A percentile compares a stretch with the other conserved stretches of the same genome.
phyloP scores from a whole-genome alignment of 2,888 invertebrate species.

The Pammene fasciana region DNA sequence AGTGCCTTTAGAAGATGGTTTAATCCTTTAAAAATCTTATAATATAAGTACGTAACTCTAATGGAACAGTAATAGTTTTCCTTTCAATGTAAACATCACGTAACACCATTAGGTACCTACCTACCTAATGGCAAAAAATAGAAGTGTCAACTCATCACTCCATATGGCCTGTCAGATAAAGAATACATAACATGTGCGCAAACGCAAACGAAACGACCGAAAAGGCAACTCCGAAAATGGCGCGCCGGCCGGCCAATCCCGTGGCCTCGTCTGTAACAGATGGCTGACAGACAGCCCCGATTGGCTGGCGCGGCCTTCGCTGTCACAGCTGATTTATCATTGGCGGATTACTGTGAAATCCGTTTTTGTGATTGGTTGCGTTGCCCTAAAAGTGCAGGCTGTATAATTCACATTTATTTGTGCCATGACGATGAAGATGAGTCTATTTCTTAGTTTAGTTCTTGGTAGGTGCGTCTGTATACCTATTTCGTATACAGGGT shows the following conservation, averaged over 20 bases:
- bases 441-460: conserved; percentile 1
- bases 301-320: conserved; percentile 41
- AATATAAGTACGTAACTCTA: too few species aligned
- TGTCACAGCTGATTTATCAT: conserved; percentile 41
- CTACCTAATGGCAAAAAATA: conserved; percentile 17
- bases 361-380: conserved; percentile 32
- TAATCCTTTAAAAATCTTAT: too few species aligned
- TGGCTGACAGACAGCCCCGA: conserved; percentile 38
- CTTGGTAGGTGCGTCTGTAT: neutral
- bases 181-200: conserved; percentile 30
- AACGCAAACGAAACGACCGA: conserved; percentile 10
- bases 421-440: neutral
- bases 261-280: conserved; percentile 42
- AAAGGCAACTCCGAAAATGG: conserved; percentile 42
- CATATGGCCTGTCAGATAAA: conserved; percentile 39
- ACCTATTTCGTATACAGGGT: neutral
- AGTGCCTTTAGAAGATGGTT: too few species aligned
- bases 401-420: conserved; percentile 7
- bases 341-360: conserved; percentile 37
- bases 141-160: conserved; percentile 16
- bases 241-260: conserved; percentile 43
- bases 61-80: too few species aligned
- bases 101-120: too few species aligned
- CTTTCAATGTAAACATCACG: too few species aligned
- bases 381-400: conserved; percentile 18